Evolutionary conservation across 2,888 invertebrate species (phyloP).

Genomic region (Chymomyza amoena): DNA sequence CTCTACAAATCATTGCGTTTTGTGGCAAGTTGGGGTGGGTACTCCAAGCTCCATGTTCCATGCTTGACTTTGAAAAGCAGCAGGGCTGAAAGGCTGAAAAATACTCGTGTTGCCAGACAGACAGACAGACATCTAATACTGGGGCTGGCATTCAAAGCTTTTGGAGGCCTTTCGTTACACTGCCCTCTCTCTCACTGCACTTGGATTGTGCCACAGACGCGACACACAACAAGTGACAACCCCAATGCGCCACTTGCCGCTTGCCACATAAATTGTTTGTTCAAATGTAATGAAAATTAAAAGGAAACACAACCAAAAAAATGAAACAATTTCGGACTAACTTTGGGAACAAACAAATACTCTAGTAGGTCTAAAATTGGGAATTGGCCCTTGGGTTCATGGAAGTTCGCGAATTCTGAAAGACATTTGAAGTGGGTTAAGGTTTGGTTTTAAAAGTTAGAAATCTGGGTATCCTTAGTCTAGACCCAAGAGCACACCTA

Average conservation of each 20-base stretch:
- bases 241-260: conserved; percentile 18
- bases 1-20: not conserved
- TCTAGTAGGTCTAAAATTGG: not conserved
- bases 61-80: not conserved
- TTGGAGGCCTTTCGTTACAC: not conserved
- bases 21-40: conserved; percentile 14
- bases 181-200: not conserved
- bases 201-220: not conserved
- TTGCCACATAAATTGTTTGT: conserved; percentile 52
- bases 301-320: conserved; percentile 12
- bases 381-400: too few species aligned
- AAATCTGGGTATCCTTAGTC: too few species aligned
- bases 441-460: too few species aligned
- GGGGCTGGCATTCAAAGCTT: conserved; percentile 28
- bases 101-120: not conserved
- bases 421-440: too few species aligned
- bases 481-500: too few species aligned
- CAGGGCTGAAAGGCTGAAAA: conserved; percentile 3
- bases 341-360: not conserved
- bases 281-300: conserved; percentile 55
- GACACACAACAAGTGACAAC: conserved; percentile 23
- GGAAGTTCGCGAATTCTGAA: too few species aligned
- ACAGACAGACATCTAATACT: conserved; percentile 27
- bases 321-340: not conserved
- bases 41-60: not conserved